A percentile compares a stretch with the other conserved stretches of the same genome.
phyloP scores from a whole-genome alignment of 2,888 invertebrate species.

The Lamproptera curius region DNA sequence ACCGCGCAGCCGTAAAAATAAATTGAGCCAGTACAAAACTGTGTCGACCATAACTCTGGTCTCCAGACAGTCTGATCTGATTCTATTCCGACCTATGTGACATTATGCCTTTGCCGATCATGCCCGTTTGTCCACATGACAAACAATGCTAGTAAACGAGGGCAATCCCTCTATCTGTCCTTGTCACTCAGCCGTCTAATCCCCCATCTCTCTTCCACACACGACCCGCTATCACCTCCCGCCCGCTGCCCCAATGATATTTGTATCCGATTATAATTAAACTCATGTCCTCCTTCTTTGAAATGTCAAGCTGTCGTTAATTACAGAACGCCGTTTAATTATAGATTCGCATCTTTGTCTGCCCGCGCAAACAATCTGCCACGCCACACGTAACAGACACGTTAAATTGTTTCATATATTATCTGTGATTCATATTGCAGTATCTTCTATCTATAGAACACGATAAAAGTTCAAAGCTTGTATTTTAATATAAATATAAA shows the following conservation, averaged over 20 bases:
- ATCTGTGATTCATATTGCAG: too few species aligned
- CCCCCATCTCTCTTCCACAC: conserved; percentile 41
- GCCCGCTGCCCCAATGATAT: conserved; percentile 76
- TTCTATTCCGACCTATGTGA: conserved; percentile 35
- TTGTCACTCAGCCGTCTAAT: conserved; percentile 46
- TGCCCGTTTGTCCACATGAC: conserved; percentile 44
- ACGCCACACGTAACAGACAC: not conserved
- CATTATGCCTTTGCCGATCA: conserved; percentile 46
- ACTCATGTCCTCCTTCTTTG: conserved; percentile 73
- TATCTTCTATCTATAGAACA: too few species aligned
- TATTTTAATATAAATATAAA: too few species aligned
- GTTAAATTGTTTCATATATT: too few species aligned
- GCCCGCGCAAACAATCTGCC: conserved; percentile 6
- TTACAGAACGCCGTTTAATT: conserved; percentile 60
- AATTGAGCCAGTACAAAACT: conserved; percentile 6
- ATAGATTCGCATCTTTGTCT: conserved; percentile 43
- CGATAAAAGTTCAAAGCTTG: too few species aligned
- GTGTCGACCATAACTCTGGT: conserved; percentile 7
- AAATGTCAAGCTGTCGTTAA: conserved; percentile 76
- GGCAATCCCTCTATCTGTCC: conserved; percentile 63
- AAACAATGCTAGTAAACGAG: conserved; percentile 69
- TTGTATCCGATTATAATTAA: conserved; percentile 75
- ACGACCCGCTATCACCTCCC: conserved; percentile 61
- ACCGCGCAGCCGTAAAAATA: not conserved
- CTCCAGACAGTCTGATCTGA: conserved; percentile 45